Conservation (phyloP, 2,888 invertebrate species). For the Cynaeus angustus region DNA sequence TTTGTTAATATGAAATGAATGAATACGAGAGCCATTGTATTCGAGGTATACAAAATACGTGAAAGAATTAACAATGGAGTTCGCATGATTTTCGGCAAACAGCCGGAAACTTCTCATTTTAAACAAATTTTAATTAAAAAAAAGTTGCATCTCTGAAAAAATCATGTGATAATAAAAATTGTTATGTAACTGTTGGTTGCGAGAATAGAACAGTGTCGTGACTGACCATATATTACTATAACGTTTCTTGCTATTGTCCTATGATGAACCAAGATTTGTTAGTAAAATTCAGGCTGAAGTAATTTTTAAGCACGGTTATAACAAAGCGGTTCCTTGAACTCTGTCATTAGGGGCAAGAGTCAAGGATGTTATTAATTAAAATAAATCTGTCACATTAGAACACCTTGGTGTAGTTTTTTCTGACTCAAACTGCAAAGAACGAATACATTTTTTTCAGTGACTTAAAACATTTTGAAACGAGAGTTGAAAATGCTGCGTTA, state of each 20-base stretch:
- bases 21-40: neutral
- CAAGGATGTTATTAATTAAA: conserved; percentile 24
- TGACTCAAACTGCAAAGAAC: no score
- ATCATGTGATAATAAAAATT: conserved; percentile 8
- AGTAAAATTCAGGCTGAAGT: neutral
- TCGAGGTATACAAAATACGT: conserved; percentile 6
- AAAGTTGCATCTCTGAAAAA: neutral
- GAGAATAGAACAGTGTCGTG: conserved; percentile 14
- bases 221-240: conserved; percentile 22
- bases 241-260: conserved; percentile 16
- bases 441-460: no score
- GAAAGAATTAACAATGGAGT: neutral
- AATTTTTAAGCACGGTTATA: neutral
- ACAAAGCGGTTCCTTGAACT: conserved; percentile 6
- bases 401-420: no score
- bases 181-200: conserved; percentile 29
- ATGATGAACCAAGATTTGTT: conserved; percentile 2
- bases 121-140: neutral
- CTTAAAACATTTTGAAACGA: no score
- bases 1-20: conserved; percentile 12
- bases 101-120: neutral
- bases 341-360: conserved; percentile 2
- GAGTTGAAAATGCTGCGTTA: no score
- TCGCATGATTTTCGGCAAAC: conserved; percentile 1
- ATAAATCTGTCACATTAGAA: conserved; percentile 4